These are phyloP conservation scores for Cliona cf. orientalis DNA, from an alignment of 37 sponge, comb jelly and placozoan genomes.

Conservation along the genomic window DNA sequence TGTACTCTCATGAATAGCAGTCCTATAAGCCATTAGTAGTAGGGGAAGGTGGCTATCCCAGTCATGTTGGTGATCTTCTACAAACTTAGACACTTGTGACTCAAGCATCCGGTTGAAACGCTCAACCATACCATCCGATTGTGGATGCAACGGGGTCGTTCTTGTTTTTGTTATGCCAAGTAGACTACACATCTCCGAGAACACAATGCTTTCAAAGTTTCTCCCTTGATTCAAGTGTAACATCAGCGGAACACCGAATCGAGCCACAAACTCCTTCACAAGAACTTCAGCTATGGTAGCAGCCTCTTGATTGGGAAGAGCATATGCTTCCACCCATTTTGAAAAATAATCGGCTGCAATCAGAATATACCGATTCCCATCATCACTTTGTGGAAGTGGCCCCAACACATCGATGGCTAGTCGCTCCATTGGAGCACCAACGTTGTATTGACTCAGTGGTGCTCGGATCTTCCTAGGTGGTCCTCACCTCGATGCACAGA, in stretches of 20 bases:
- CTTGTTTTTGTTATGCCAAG: constrained; percentile 20
- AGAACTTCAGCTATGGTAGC: constrained; percentile 20
- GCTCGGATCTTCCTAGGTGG: neutral
- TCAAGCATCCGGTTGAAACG: too few relatives aligned
- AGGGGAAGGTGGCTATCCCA: too few relatives aligned
- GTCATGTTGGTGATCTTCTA: too few relatives aligned
- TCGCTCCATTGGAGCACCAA: constrained; percentile 30
- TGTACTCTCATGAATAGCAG: too few relatives aligned
- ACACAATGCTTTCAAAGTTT: constrained; percentile 45
- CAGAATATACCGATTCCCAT: constrained; percentile 13
- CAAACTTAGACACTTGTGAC: too few relatives aligned
- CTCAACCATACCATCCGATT: too few relatives aligned
- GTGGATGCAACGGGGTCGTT: constrained; percentile 45
- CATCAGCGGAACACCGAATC: constrained; percentile 27
- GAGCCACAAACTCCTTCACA: constrained; percentile 20
- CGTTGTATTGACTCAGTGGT: too few relatives aligned
- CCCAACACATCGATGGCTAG: constrained; percentile 29
- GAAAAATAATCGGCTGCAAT: too few relatives aligned
- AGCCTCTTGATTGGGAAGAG: constrained; percentile 32
- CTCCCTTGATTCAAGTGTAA: constrained; percentile 47
- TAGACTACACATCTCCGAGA: too few relatives aligned
- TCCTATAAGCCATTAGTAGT: too few relatives aligned
- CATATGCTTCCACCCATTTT: too few relatives aligned
- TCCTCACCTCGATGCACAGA: constrained; percentile 16
- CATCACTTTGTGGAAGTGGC: constrained; percentile 1